phyloP scores from a whole-genome alignment of 53 echinoderm and acorn worm genomes.

The Echinometra lucunter region DNA sequence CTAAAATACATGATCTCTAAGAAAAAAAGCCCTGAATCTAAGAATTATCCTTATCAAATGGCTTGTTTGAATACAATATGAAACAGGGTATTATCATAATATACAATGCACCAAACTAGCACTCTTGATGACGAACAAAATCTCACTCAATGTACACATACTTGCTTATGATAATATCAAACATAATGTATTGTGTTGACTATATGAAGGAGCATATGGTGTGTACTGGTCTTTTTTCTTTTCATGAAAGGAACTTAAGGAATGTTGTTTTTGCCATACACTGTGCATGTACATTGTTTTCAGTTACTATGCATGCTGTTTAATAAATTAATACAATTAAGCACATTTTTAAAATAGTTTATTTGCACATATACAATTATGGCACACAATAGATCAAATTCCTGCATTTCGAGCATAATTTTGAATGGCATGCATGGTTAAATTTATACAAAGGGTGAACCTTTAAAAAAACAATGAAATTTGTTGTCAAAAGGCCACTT shows the following conservation, averaged over 20 bases:
- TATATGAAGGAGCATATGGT: not conserved
- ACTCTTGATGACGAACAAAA: not conserved
- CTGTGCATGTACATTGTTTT: too few species aligned
- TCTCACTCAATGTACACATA: not conserved
- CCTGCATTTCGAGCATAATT: not conserved
- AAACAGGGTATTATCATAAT: not conserved
- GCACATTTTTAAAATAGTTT: not conserved
- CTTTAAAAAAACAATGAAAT: not conserved
- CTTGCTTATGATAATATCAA: not conserved
- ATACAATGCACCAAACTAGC: not conserved
- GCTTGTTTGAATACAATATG: not conserved
- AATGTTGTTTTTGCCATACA: too few species aligned
- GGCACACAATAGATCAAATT: slow-evolving; percentile 7
- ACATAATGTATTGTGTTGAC: not conserved
- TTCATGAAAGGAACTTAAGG: too few species aligned
- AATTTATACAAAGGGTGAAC: slow-evolving; percentile 5
- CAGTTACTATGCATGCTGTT: too few species aligned
- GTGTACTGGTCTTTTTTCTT: not conserved
- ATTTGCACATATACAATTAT: not conserved
- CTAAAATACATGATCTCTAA: not conserved
- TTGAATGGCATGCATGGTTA: not conserved
- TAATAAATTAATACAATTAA: too few species aligned
- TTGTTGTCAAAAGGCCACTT: not conserved
- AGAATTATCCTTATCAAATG: not conserved
- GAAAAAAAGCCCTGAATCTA: not conserved